A percentile compares a stretch with the other conserved stretches of the same genome.
Evolutionary conservation across 1,140 invertebrate genomes (phyloP).

Genomic region (Drosophila rufa): DNA sequence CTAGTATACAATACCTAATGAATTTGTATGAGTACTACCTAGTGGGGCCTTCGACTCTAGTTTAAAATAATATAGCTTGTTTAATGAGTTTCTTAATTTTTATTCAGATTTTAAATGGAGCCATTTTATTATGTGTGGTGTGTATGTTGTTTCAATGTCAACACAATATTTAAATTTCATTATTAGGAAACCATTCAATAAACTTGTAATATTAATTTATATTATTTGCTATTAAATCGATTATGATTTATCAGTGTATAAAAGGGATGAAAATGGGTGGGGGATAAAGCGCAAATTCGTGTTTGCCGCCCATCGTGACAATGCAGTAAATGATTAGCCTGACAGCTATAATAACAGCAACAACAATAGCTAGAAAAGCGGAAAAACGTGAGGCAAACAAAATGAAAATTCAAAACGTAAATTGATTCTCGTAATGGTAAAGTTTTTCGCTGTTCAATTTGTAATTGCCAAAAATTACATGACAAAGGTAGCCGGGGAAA

Average conservation of each 20-base stretch:
- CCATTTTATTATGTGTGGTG: too few species aligned
- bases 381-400: conserved; percentile 17
- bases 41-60: too few species aligned
- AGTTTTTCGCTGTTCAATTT: conserved; percentile 2
- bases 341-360: conserved; percentile 27
- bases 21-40: too few species aligned
- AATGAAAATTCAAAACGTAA: conserved; percentile 24
- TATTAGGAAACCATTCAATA: too few species aligned
- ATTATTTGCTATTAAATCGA: background rate
- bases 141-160: too few species aligned
- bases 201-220: background rate
- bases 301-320: conserved; percentile 54
- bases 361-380: conserved; percentile 17
- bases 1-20: too few species aligned
- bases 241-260: background rate
- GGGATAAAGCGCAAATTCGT: conserved; percentile 38
- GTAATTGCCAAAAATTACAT: conserved; percentile 36
- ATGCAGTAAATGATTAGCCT: conserved; percentile 60
- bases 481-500: conserved; percentile 8
- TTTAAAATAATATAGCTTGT: too few species aligned
- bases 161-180: background rate
- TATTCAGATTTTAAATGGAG: too few species aligned
- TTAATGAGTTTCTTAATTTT: too few species aligned
- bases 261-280: background rate
- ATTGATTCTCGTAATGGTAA: conserved; percentile 31